Conservation (phyloP, 2,888 invertebrate genomes). For the Polymixis lichenea region DNA sequence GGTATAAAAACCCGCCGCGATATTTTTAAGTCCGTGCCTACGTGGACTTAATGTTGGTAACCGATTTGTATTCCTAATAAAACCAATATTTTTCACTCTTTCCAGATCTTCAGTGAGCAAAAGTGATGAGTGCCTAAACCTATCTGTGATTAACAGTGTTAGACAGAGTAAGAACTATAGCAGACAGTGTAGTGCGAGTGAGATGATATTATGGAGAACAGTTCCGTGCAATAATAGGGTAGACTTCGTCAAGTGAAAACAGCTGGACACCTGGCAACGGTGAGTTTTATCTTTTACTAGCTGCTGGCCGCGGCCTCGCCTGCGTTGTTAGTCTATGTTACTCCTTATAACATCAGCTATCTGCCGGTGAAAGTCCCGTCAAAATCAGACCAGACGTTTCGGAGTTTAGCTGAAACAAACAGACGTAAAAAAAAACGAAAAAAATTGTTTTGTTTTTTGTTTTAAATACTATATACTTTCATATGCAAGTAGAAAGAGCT, state of each 20-base stretch:
- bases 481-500: too few species aligned
- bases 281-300: conserved; percentile 18
- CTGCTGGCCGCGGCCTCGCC: too few species aligned
- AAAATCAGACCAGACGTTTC: too few species aligned
- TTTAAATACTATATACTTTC: too few species aligned
- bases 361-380: too few species aligned
- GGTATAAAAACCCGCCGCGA: too few species aligned
- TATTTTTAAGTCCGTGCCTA: too few species aligned
- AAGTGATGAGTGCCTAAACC: conserved; percentile 56
- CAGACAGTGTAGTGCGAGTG: conserved; percentile 52
- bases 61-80: background rate
- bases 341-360: too few species aligned
- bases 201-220: conserved; percentile 62
- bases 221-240: conserved; percentile 47
- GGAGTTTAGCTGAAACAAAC: too few species aligned
- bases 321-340: too few species aligned
- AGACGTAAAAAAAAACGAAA: too few species aligned
- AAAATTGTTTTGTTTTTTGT: too few species aligned
- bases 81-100: conserved; percentile 15
- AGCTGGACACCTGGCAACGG: conserved; percentile 49
- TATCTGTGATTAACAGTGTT: conserved; percentile 59
- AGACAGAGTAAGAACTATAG: conserved; percentile 50
- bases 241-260: conserved; percentile 56
- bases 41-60: background rate
- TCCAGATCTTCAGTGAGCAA: conserved; percentile 54